Base-by-base conservation (phyloP, 2,888 invertebrate species). In the Cremastobaeus sp. region DNA sequence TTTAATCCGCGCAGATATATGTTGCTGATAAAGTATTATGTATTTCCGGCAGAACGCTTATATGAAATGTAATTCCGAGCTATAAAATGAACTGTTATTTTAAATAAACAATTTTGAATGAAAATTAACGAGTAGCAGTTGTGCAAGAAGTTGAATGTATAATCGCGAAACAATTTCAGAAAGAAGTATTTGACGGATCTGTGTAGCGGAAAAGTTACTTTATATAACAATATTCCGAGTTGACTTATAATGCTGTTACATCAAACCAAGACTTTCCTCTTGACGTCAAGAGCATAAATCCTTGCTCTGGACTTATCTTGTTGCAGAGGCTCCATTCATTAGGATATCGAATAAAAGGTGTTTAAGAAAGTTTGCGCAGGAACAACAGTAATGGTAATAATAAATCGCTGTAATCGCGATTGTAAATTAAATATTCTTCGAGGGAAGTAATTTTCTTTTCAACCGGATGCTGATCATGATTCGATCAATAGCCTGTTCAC, bases 301-400 rank as follows among this genome's bases (percentile, higher is more conserved):
- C 39, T 69, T 48, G 52, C 52, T 25, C 47, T 54, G 37, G 64
- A 47, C 66, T 73, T 73, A 69, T 74, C 74, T 74, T 48, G 59
- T 59, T 64, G 47, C 43, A 43, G 59, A 64, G 57, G 52, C 52
- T 59, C 60, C 69, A 70, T 70, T 74, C 65, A 70, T 74, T 74
- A 70, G 70, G 65, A 64, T 54, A 74, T 65, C 74, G 54, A 74
- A 74, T 74, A 74, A 74, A 70, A 74, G 74, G 60, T 54, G 34
- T 69, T 74, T 69, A 64, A 74, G 57, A 64, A 68, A 68, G 20
- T 69, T 69, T 39, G 48, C 35, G 28, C 57, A 41, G 52, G 47
- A 59, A 64, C 74, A 66, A 62, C 66, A 43, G 66, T 59, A 54
- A 64, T 59, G 39, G 43, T 68, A 57, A 64, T 64, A 74, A 64